Evolutionary conservation across 2,797 vertebrate species (phyloP), one percentile per base, ranked within the genome.

Genomic region (Danio choprae): DNA sequence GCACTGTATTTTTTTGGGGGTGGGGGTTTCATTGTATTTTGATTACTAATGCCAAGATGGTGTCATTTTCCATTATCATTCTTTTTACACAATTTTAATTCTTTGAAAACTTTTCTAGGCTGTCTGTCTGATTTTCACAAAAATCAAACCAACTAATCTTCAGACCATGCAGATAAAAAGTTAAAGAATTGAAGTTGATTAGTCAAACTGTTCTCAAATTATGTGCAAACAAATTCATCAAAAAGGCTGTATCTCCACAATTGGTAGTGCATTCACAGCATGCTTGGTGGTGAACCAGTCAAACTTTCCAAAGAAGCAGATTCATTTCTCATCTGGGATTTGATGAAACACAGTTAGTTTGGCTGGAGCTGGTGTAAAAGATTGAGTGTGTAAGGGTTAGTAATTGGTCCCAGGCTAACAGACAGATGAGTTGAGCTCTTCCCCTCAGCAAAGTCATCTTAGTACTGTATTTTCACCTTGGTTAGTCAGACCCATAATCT

Each of bases 381-480:
- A 43, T 58, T 41, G 7, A 0, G 6, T 46, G 51, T 18, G 12
- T 44, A 46, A 16, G 29, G 7, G 15, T 59, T 38, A 3, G 20
- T 46, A 9, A 15, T 1, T 1, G 29, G 29, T 1, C 9, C 60
- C 44, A 41, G 51, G 55, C 53, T 29, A 46, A n/a, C 8, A 16
- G 18, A 11, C 53, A 20, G 6, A 59, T 46, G 41, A 44, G 70
- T 58, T 59, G 70, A 83, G 78, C 81, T 71, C 51, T 44, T 78
- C 46, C 82, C 82, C 87, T 86, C 85, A 74, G 81, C 58, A 89
- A 84, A 85, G 84, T 87, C 65, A 91, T 85, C 72, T 85, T 83
- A 91, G 93, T 92, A 93, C 93, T 93, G 93, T 94, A 92, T 87
- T 88, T 89, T 89, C 77, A 84, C 80, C 10, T 65, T 83, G 84